Conservation (phyloP, 30 jellyfish, hydroid and myxozoan species). For the Mastigias papua region DNA sequence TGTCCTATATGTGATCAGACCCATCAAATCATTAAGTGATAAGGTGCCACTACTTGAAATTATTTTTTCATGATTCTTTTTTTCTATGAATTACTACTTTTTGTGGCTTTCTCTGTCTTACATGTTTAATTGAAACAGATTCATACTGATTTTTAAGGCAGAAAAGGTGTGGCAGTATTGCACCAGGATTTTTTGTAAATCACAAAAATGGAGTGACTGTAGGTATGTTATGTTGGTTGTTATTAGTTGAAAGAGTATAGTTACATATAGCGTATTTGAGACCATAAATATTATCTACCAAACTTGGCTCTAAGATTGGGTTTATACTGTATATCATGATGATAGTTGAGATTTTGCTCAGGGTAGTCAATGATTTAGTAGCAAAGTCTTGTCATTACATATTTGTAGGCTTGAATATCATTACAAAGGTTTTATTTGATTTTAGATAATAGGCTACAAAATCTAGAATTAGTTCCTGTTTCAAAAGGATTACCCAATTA, state of each 20-base stretch:
- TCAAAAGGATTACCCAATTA: neutral
- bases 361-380: neutral
- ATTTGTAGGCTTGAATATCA: neutral
- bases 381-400: neutral
- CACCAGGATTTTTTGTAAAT: constrained; percentile 58
- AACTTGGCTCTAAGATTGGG: too few species aligned
- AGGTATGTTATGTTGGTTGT: constrained; percentile 21
- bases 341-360: too few species aligned
- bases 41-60: too few species aligned
- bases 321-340: too few species aligned
- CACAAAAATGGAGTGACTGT: constrained; percentile 73
- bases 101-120: too few species aligned
- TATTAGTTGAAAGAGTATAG: neutral
- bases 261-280: too few species aligned
- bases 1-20: too few species aligned
- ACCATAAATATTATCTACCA: too few species aligned
- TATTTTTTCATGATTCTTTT: too few species aligned
- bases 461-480: constrained; percentile 49
- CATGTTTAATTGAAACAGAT: too few species aligned
- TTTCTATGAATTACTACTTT: too few species aligned
- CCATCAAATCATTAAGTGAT: too few species aligned
- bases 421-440: neutral
- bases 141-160: constrained; percentile 35
- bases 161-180: constrained; percentile 63
- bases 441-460: constrained; percentile 64